Evolutionary conservation across 2,888 invertebrate genomes (phyloP), one percentile per base, ranked within the genome.

Genomic region (Drosophila koepferae): DNA sequence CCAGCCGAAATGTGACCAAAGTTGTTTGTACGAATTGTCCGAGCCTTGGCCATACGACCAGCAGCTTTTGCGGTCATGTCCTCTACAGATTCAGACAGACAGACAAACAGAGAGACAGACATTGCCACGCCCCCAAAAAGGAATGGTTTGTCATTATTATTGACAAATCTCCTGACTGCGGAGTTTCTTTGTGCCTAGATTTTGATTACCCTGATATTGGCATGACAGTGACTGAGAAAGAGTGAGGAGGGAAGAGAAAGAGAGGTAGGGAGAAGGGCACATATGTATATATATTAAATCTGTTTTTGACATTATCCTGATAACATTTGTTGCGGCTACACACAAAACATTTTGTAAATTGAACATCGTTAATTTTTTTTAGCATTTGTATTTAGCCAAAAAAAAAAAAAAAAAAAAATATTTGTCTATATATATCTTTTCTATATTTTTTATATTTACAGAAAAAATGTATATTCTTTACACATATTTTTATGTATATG

Each of bases 1-100:
- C 65, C 63, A 63, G 65, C 31, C 64, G 54, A 72, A 72, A 81
- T 78, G 51, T 68, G 62, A 65, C 59, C 77, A 63, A 64, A 67
- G 60, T 62, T 58, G 63, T 77, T 60, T 77, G 77, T 23, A 12
- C 16, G 46, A 34, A 60, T 56, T 48, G 54, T 20, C 68, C 38
- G 38, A 23, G 2, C 53, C 18, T 38, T 66, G 44, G 31, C 38
- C 38, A n/a, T n/a, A 20, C 48, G 34, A 28, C 64, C 51, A 72
- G 62, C 63, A 64, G 70, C 34, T 64, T 64, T 62, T 77, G 77
- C 31, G 81, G 77, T 71, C 23, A 28, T 43, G 49, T 31, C 48
- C 41, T 14, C 7, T 8, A 43, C 48, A 55, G 20, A 54, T 18
- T 7, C 10, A 12, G 49, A 6, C 49, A 31, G n/a, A 1, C 31